phyloP scores from a whole-genome alignment of 2,888 invertebrate species.

The Epirrhoe alternata region DNA sequence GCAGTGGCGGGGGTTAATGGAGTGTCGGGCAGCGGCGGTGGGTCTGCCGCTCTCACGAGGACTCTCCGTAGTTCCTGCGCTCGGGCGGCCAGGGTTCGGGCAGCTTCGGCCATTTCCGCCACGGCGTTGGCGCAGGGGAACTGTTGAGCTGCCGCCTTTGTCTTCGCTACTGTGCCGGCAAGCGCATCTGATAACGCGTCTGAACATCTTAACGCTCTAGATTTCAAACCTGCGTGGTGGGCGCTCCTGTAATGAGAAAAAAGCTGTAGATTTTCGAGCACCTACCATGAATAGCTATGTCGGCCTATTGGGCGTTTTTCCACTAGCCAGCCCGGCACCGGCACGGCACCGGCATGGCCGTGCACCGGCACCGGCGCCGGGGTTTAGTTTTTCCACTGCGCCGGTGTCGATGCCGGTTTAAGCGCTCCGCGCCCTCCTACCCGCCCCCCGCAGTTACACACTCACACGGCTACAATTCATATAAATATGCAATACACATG shows the following conservation, averaged over 20 bases:
- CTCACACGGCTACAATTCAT: too few species aligned
- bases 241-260: constrained; percentile 86
- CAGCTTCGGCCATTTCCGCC: constrained; percentile 96
- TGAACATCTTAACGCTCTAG: constrained; percentile 90
- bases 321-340: too few species aligned
- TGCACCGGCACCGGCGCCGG: too few species aligned
- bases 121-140: constrained; percentile 96
- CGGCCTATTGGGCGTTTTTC: too few species aligned
- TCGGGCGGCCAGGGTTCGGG: constrained; percentile 93
- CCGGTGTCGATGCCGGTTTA: too few species aligned
- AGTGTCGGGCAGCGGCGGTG: constrained; percentile 60
- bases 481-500: too few species aligned
- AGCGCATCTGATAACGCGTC: constrained; percentile 93
- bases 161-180: constrained; percentile 93
- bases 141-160: constrained; percentile 95
- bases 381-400: too few species aligned
- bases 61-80: constrained; percentile 92
- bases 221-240: constrained; percentile 89
- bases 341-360: too few species aligned
- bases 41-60: constrained; percentile 88
- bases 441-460: too few species aligned
- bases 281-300: too few species aligned
- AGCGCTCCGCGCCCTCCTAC: too few species aligned
- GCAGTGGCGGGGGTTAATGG: constrained; percentile 67
- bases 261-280: not conserved